phyloP scores from a whole-genome alignment of 2,888 invertebrate species.

The Lasius platythorax region DNA sequence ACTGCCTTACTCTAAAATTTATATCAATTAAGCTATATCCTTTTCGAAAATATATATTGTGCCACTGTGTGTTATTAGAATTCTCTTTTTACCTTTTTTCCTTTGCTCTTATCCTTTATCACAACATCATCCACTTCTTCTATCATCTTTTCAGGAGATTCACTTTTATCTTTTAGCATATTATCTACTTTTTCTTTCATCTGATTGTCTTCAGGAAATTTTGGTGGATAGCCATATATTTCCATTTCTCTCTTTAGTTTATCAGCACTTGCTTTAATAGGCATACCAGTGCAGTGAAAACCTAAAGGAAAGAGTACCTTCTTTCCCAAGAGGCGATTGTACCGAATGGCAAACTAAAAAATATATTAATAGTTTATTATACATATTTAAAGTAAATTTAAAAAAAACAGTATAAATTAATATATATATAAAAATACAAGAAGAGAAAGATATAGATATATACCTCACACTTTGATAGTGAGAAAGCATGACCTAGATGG shows the following conservation, averaged over 20 bases:
- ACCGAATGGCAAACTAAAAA: slow-evolving; percentile 94
- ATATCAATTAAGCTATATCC: slow-evolving; percentile 9
- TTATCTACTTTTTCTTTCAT: slow-evolving; percentile 87
- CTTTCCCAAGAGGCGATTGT: slow-evolving; percentile 96
- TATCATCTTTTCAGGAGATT: slow-evolving; percentile 76
- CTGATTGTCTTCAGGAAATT: slow-evolving; percentile 90
- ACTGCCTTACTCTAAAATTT: slow-evolving; percentile 94
- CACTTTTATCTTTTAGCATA: slow-evolving; percentile 91
- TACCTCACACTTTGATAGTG: slow-evolving; percentile 98
- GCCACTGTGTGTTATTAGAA: not conserved
- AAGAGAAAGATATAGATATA: slow-evolving; percentile 65
- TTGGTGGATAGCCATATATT: slow-evolving; percentile 96
- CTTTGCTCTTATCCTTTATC: slow-evolving; percentile 95
- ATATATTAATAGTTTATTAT: slow-evolving; percentile 14
- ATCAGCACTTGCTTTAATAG: slow-evolving; percentile 99
- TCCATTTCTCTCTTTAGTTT: slow-evolving; percentile 98
- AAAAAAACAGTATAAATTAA: not conserved
- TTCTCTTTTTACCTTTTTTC: slow-evolving; percentile 90
- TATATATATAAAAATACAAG: slow-evolving; percentile 10
- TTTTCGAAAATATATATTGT: slow-evolving; percentile 14
- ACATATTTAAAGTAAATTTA: not conserved
- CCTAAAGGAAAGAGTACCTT: slow-evolving; percentile 98
- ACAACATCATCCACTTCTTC: slow-evolving; percentile 88
- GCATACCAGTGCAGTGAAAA: slow-evolving; percentile 99
- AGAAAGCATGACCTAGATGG: slow-evolving; percentile 99